phyloP scores from a whole-genome alignment of 64 coral and sea anemone species.

The Orbicella faveolata region DNA sequence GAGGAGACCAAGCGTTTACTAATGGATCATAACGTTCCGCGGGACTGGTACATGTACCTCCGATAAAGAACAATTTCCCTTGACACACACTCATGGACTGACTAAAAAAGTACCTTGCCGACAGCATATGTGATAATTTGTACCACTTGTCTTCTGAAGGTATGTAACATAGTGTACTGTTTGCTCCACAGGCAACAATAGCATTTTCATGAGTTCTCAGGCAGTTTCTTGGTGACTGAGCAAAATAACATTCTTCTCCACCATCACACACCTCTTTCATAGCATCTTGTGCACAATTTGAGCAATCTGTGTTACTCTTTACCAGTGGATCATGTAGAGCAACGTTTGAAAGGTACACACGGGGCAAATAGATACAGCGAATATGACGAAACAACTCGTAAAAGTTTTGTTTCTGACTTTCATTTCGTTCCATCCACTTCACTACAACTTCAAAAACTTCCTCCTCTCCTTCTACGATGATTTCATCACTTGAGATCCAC shows the following conservation, averaged over 20 bases:
- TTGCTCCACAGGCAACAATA: background rate
- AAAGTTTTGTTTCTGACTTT: background rate
- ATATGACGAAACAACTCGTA: conserved; percentile 15
- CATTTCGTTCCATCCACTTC: background rate
- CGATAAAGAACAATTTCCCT: background rate
- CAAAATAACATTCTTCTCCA: background rate
- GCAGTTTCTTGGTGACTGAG: conserved; percentile 28
- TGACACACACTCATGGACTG: background rate
- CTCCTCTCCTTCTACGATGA: background rate
- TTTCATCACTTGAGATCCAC: background rate
- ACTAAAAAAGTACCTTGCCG: background rate
- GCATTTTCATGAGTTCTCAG: conserved; percentile 26
- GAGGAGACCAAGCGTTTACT: background rate
- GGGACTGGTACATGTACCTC: background rate
- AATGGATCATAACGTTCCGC: conserved; percentile 1
- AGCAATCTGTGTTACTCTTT: background rate
- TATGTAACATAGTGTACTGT: conserved; percentile 6
- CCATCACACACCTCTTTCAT: background rate
- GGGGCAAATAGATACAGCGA: conserved; percentile 4
- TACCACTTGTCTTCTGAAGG: conserved; percentile 26
- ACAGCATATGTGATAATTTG: background rate
- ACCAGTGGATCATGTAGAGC: background rate
- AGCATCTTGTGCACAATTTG: background rate
- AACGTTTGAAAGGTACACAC: background rate
- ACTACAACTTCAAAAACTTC: conserved; percentile 9